Evolutionary conservation across 1,140 invertebrate genomes (phyloP), one percentile per base, ranked within the genome.

Genomic region (Ips nitidus): DNA sequence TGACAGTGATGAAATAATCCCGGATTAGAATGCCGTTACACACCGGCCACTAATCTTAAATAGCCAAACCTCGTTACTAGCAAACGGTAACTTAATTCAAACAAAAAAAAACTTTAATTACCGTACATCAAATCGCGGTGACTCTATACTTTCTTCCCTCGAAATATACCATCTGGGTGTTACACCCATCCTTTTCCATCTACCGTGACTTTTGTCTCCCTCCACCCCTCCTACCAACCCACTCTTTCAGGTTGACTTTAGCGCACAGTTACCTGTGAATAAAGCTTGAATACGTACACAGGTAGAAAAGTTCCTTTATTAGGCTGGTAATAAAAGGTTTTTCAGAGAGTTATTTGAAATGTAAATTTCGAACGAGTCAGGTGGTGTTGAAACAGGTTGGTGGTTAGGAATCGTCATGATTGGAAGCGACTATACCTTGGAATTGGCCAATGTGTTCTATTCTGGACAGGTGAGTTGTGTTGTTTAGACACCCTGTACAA

Each of bases 391-490:
- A 22, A 22, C 22, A 22, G 22, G 22, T 22, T 22, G 22, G 22
- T 22, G 22, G 22, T 0, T 22, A 22, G 22, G 22, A 22, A 22
- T 22, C 22, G 22, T 22, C 7, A 74, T 93, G 91, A 89, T 91
- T 59, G 86, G 89, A 38, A 89, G 86, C 74, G 93, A 95, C 77
- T 94, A 94, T 79, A 87, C 92, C 39, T 83, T 97, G 75, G 94
- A 97, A 80, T 83, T 96, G 62, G 88, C 89, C 67, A 94, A 93
- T 80, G 91, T 97, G 52, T 95, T 91, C 76, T 92, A 97, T 78
- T 94, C 93, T 40, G 92, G 92, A 67, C 90, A 93, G 83, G 91
- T 91, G 83, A 84, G 84, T 22, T 22, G 22, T 22, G 22, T 22
- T 22, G 22, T 22, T 22, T 22, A 22, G 22, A 22, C 22, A 22